Evolutionary conservation across 2,113 vertebrate species (phyloP), one percentile per base, ranked within the genome.

Genomic region (Tachysurus vachellii): DNA sequence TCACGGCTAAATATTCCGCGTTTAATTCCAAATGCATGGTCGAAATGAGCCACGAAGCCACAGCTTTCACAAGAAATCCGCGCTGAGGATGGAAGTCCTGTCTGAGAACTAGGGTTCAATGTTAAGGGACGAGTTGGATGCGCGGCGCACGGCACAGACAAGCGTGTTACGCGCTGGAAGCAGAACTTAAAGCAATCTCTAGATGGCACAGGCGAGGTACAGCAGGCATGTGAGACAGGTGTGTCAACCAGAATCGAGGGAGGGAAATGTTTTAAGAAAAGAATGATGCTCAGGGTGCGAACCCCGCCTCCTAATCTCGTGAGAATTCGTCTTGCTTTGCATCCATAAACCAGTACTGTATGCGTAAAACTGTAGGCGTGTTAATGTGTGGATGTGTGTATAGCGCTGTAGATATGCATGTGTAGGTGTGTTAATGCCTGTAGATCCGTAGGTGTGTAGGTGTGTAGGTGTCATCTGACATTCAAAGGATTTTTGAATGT

Each of bases 151-250:
- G 47, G 80, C 81, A 61, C 66, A 42, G 47, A 50, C 64, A 31
- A 59, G 26, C 10, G 16, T 36, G 59, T 64, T 47, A 73, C 14
- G 50, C 57, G 47, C 31, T 59, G 56, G 19, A 56, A 36, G 59
- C 53, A 71, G 85, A 71, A 76, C 90, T 64, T 59, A 47, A 53
- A 61, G 79, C 87, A 71, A 90, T 91, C 84, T 90, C 80, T 90
- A 91, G 90, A 91, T 90, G 89, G 87, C 91, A 91, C 84, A 90
- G 86, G 85, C 47, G 85, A 87, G 86, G 86, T 80, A 84, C 47
- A 79, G 17, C 84, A 84, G 76, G 77, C 64, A 76, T 44, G 31
- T 59, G 79, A 81, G 79, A 59, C 79, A 81, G 79, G 79, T 81
- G 79, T 44, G 56, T 16, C 79, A 44, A 36, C 10, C 79, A 81